These are phyloP conservation scores for Rhabdomys dilectus DNA, from an alignment of 2,113 vertebrate species.

Conservation along the genomic window DNA sequence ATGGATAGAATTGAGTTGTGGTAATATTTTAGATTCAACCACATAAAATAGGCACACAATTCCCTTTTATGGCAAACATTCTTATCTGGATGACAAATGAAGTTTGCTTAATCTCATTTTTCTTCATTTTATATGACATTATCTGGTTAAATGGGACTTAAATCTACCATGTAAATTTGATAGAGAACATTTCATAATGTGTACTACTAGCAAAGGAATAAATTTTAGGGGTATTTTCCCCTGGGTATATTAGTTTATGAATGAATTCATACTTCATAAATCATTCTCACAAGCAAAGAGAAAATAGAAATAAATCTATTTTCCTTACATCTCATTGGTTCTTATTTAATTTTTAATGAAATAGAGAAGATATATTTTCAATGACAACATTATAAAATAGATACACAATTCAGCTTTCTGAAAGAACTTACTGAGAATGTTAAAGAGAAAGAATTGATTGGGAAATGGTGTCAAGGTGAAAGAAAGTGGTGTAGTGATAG, in stretches of 20 bases:
- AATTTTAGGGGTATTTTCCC: constrained; percentile 84
- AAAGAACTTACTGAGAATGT: constrained; percentile 53
- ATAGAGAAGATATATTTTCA: constrained; percentile 79
- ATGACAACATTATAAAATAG: constrained; percentile 77
- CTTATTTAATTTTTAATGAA: constrained; percentile 88
- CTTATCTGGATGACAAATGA: constrained; percentile 66
- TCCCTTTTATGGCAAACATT: constrained; percentile 64
- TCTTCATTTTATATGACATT: constrained; percentile 66
- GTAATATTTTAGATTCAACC: constrained; percentile 48
- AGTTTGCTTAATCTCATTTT: constrained; percentile 64
- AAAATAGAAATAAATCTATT: constrained; percentile 87
- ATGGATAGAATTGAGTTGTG: constrained; percentile 57
- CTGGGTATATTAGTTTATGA: constrained; percentile 83
- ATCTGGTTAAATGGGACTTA: constrained; percentile 77
- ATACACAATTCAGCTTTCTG: constrained; percentile 65
- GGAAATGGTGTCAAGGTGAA: constrained; percentile 13
- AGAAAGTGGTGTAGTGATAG: constrained; percentile 4
- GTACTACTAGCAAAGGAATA: constrained; percentile 81
- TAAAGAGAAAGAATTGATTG: constrained; percentile 63
- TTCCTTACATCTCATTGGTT: constrained; percentile 78
- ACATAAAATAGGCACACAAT: constrained; percentile 53
- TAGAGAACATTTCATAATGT: constrained; percentile 74
- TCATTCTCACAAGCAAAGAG: constrained; percentile 85
- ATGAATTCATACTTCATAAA: constrained; percentile 84
- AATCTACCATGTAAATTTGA: constrained; percentile 73